Percentiles rank a stretch among this genome's conserved stretches.
These are phyloP conservation scores for Myotis myotis DNA, from an alignment of 2,797 vertebrate genomes.

Conservation along the genomic window DNA sequence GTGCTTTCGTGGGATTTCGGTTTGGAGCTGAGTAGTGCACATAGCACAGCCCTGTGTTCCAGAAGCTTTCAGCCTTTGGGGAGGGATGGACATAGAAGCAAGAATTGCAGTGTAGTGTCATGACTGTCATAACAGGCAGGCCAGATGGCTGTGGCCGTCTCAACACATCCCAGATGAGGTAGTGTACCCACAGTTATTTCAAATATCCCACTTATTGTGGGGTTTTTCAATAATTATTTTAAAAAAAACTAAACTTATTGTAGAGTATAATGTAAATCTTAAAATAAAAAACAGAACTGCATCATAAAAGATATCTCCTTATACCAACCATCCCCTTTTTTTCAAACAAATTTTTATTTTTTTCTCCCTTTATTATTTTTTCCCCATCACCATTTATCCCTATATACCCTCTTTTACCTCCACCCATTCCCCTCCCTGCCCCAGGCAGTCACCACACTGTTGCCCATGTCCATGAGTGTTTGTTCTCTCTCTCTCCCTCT, in stretches of 20 bases:
- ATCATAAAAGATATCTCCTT: neutral
- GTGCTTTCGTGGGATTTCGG: neutral
- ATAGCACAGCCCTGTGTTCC: fast-evolving
- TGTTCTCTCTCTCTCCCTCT: neutral
- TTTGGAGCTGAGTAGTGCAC: neutral
- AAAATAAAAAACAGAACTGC: neutral
- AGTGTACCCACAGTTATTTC: neutral
- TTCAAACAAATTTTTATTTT: neutral
- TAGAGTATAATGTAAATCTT: neutral
- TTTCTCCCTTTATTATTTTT: neutral
- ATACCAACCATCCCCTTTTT: neutral
- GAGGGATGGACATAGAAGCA: neutral
- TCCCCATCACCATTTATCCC: neutral
- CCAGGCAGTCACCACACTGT: neutral
- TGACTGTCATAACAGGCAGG: neutral
- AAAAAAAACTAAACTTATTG: neutral
- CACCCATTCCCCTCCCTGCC: neutral
- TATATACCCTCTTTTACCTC: neutral
- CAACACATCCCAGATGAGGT: neutral
- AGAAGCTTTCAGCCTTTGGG: neutral
- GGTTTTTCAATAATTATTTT: neutral
- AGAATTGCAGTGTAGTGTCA: neutral
- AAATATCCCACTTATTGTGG: neutral
- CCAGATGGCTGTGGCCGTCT: neutral
- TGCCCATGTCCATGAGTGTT: neutral